A percentile compares a stretch with the other conserved stretches of the same genome.
Conservation (phyloP, 2,888 invertebrate genomes). For the Ernsta delagoae region DNA sequence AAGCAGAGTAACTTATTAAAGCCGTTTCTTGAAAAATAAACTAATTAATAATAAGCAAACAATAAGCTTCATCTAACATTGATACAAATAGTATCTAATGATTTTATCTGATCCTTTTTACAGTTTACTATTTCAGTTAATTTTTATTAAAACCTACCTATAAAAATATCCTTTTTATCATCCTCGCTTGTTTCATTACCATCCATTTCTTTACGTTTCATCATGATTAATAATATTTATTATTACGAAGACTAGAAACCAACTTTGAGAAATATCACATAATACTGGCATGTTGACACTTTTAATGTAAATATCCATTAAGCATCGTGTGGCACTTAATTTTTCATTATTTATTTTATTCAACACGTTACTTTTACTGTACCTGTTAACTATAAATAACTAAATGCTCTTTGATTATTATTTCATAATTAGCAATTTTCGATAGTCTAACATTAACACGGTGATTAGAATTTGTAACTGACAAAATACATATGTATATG, state of each 20-base stretch:
- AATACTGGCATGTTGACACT: conserved; percentile 25
- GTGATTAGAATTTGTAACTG: neutral
- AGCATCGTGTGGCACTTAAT: conserved; percentile 18
- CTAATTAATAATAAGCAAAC: too few relatives aligned
- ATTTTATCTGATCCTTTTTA: neutral
- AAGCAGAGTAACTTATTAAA: neutral
- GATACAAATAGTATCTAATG: neutral
- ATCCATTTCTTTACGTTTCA: neutral
- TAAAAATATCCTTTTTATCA: neutral
- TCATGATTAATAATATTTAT: conserved; percentile 10
- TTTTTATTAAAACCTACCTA: neutral
- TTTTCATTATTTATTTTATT: conserved; percentile 8
- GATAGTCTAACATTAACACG: neutral
- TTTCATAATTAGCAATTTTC: neutral
- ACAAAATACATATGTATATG: too few relatives aligned
- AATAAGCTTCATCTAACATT: neutral
- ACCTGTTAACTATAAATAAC: neutral
- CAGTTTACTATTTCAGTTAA: too few relatives aligned
- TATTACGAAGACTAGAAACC: conserved; percentile 25
- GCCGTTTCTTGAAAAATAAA: too few relatives aligned
- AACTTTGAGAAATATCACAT: conserved; percentile 40
- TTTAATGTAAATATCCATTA: conserved; percentile 21
- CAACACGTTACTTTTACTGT: neutral
- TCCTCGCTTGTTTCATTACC: neutral
- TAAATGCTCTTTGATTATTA: neutral